A percentile compares a stretch with the other conserved stretches of the same genome.
Conservation (phyloP, 92 coral and sea anemone genomes). For the Phenganax subtilis region DNA sequence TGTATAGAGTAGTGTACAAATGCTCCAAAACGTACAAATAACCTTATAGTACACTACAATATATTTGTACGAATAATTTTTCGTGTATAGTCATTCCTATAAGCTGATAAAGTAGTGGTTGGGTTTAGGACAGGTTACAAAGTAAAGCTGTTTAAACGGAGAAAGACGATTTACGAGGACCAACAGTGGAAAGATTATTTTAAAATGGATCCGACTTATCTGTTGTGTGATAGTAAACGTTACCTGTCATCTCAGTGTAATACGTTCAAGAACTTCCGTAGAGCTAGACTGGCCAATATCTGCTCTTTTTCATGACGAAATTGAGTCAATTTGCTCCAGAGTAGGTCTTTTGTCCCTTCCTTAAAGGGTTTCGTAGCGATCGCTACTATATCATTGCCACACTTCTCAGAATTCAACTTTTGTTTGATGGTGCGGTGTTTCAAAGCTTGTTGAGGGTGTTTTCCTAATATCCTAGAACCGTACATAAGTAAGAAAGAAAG, state of each 20-base stretch:
- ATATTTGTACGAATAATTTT: too few relatives aligned
- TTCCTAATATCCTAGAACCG: background rate
- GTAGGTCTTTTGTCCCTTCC: background rate
- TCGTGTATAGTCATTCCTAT: too few relatives aligned
- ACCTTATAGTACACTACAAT: too few relatives aligned
- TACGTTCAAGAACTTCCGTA: background rate
- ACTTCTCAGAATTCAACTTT: background rate
- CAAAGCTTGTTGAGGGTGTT: constrained; percentile 7
- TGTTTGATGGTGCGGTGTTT: background rate
- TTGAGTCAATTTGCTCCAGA: background rate
- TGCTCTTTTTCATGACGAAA: background rate
- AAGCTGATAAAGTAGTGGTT: too few relatives aligned
- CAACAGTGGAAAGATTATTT: background rate
- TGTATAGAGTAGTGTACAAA: too few relatives aligned
- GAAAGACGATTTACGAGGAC: too few relatives aligned
- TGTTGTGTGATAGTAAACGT: background rate
- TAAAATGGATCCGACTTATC: background rate
- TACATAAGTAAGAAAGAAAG: background rate
- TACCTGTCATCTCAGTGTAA: background rate
- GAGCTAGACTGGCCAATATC: background rate
- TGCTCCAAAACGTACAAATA: too few relatives aligned
- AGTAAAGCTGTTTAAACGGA: too few relatives aligned
- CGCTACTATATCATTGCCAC: background rate
- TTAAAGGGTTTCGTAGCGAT: background rate
- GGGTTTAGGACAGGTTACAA: too few relatives aligned